Conservation (phyloP, 2,113 vertebrate genomes). For the Leptocoma aspasia region DNA sequence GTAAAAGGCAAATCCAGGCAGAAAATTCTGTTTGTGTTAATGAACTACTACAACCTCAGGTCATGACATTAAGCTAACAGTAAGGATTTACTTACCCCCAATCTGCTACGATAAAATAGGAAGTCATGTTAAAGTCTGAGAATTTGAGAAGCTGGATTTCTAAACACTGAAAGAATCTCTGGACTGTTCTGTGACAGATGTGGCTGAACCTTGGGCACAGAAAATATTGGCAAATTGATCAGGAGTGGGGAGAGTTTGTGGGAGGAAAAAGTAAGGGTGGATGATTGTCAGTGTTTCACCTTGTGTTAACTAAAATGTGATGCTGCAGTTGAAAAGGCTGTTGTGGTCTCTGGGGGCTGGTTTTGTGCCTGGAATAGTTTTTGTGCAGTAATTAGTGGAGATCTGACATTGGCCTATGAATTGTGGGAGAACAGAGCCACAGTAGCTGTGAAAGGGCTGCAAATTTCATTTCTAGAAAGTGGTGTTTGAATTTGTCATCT, state of each 20-base stretch:
- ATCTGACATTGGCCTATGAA: background rate
- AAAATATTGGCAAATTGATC: background rate
- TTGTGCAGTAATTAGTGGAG: background rate
- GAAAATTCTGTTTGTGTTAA: background rate
- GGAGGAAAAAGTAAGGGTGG: background rate
- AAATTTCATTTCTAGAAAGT: background rate
- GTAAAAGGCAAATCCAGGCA: background rate
- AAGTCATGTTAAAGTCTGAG: background rate
- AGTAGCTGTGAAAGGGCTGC: background rate
- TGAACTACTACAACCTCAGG: background rate
- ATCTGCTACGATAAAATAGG: background rate
- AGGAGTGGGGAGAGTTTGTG: background rate
- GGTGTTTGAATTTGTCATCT: background rate
- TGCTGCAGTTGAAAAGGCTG: background rate
- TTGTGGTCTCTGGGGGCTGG: background rate
- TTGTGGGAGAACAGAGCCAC: background rate
- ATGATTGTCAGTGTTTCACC: background rate
- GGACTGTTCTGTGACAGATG: background rate
- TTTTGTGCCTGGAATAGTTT: background rate
- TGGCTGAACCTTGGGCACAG: background rate
- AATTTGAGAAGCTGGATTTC: background rate
- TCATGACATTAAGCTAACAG: background rate
- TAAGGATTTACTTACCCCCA: background rate
- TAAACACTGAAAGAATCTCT: background rate
- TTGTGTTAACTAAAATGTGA: background rate